These are phyloP conservation scores for Brachionus sp. DNA, from an alignment of 1,140 invertebrate genomes.

Conservation along the genomic window DNA sequence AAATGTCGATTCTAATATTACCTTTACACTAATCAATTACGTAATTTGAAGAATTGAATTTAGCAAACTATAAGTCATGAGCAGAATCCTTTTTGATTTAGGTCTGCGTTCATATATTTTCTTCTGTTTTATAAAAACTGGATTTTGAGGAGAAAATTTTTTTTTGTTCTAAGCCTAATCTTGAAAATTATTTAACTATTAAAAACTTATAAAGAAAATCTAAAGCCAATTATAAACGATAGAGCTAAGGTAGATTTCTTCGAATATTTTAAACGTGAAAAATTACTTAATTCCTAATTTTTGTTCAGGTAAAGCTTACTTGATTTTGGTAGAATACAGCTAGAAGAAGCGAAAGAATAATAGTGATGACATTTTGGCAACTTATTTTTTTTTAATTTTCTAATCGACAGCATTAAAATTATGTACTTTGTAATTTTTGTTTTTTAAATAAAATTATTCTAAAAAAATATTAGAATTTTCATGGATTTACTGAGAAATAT, in stretches of 20 bases:
- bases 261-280: not conserved
- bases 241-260: not conserved
- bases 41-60: not conserved
- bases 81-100: not conserved
- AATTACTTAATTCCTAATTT: not conserved
- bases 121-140: not conserved
- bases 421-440: not conserved
- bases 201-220: not conserved
- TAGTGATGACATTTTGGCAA: not conserved
- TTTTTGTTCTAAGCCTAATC: not conserved
- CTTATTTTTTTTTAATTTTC: no score
- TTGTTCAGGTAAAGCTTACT: not conserved
- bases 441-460: not conserved
- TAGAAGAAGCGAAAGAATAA: not conserved
- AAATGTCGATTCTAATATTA: not conserved
- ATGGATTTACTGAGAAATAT: no score
- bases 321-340: not conserved
- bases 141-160: not conserved
- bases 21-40: not conserved
- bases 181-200: not conserved
- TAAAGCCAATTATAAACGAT: not conserved
- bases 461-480: no score
- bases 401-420: not conserved
- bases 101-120: not conserved
- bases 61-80: not conserved